A percentile compares a stretch with the other conserved stretches of the same genome.
phyloP scores from a whole-genome alignment of 2,113 vertebrate genomes.

The Apistogramma diplotaenia region DNA sequence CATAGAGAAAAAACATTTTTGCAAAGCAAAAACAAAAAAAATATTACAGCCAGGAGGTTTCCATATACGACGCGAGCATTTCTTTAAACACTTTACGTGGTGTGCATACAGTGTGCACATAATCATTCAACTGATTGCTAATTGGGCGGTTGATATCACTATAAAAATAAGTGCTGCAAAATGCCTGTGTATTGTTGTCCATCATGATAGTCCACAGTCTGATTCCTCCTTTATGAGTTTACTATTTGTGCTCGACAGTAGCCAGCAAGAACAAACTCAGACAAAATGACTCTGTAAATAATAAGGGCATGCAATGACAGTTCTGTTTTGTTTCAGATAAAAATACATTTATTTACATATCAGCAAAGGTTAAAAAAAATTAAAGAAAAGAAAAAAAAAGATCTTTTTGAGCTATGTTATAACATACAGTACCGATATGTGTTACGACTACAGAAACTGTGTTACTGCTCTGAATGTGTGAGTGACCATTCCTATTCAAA shows the following conservation, averaged over 20 bases:
- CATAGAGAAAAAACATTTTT: slow-evolving; percentile 8
- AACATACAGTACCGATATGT: slow-evolving; percentile 67
- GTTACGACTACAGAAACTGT: slow-evolving; percentile 69
- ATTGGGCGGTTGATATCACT: not conserved
- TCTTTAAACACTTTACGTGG: not conserved
- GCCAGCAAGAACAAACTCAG: slow-evolving; percentile 66
- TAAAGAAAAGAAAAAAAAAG: slow-evolving; percentile 27
- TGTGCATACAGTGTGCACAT: not conserved
- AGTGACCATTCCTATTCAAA: slow-evolving; percentile 68
- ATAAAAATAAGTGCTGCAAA: not conserved
- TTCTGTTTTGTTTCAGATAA: slow-evolving; percentile 63
- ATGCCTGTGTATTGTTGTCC: not conserved
- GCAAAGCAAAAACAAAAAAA: not conserved
- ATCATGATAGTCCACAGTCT: not conserved
- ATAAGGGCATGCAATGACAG: slow-evolving; percentile 73
- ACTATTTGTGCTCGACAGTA: slow-evolving; percentile 54
- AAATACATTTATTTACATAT: slow-evolving; percentile 63
- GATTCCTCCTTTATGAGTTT: slow-evolving; percentile 22
- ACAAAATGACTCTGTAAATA: slow-evolving; percentile 72
- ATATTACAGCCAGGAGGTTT: not conserved
- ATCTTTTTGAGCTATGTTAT: slow-evolving; percentile 63
- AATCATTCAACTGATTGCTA: not conserved
- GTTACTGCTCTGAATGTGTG: slow-evolving; percentile 72
- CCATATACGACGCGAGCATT: slow-evolving; percentile 3
- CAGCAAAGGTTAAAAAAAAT: slow-evolving; percentile 63